These are phyloP conservation scores for Formica aserva DNA, from an alignment of 2,888 invertebrate species.

Conservation along the genomic window DNA sequence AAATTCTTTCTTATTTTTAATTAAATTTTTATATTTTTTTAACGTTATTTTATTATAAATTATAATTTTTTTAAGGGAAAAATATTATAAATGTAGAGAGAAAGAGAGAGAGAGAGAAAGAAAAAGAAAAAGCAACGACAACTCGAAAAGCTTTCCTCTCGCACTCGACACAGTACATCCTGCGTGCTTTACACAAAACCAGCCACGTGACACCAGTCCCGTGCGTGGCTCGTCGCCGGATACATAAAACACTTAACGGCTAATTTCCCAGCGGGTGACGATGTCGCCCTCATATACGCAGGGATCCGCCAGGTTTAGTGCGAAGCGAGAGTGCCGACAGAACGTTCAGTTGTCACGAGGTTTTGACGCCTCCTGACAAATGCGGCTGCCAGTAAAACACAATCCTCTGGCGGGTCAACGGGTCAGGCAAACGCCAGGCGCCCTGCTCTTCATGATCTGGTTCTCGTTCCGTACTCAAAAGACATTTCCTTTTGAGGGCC, in stretches of 20 bases:
- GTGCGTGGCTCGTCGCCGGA: slow-evolving; percentile 71
- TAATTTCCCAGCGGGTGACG: slow-evolving; percentile 80
- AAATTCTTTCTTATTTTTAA: background rate
- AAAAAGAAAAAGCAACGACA: background rate
- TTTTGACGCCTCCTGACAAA: slow-evolving; percentile 82
- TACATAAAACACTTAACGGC: slow-evolving; percentile 83
- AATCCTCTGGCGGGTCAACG: slow-evolving; percentile 68
- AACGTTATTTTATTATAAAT: background rate
- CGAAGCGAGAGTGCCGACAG: slow-evolving; percentile 45
- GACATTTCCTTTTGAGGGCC: slow-evolving; percentile 77
- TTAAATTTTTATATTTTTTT: slow-evolving; percentile 10
- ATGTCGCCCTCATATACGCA: slow-evolving; percentile 47
- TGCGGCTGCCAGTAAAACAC: slow-evolving; percentile 64
- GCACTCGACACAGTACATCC: background rate
- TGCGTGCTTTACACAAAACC: slow-evolving; percentile 13
- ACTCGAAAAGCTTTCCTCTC: background rate
- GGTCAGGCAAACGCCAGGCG: slow-evolving; percentile 79
- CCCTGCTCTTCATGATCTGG: slow-evolving; percentile 76
- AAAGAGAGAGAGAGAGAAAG: too few relatives aligned
- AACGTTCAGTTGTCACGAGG: slow-evolving; percentile 63
- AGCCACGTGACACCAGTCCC: slow-evolving; percentile 68
- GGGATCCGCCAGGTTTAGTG: slow-evolving; percentile 25
- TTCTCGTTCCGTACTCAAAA: slow-evolving; percentile 77
- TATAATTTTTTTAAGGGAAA: background rate
- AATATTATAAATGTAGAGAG: background rate